Conservation (phyloP, 2,797 vertebrate genomes). For the Amazonetta brasiliensis region DNA sequence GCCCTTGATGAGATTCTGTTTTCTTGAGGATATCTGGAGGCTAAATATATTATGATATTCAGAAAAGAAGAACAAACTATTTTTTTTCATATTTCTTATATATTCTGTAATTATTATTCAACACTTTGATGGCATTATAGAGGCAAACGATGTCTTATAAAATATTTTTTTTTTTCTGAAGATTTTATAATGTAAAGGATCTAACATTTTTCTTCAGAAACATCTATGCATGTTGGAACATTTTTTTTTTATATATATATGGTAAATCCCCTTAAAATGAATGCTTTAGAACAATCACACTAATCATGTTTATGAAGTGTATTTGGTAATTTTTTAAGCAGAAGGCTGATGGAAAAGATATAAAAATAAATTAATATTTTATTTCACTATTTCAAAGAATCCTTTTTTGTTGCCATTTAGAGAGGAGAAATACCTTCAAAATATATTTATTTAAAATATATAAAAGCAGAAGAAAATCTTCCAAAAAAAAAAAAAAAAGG, state of each 20-base stretch:
- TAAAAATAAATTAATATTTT: background rate
- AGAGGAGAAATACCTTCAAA: background rate
- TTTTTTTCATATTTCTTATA: background rate
- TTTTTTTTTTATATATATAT: background rate
- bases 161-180: background rate
- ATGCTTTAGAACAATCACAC: background rate
- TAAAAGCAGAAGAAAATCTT: background rate
- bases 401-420: background rate
- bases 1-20: conserved; percentile 13
- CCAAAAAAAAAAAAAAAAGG: background rate
- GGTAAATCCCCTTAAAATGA: background rate
- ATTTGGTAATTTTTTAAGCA: conserved; percentile 10
- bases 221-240: background rate
- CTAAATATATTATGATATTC: conserved; percentile 4
- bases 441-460: background rate
- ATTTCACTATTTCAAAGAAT: background rate
- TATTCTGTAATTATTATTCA: conserved; percentile 31
- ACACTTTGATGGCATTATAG: background rate
- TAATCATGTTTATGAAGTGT: background rate
- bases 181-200: background rate
- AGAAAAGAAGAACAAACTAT: background rate
- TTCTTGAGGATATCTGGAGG: conserved; percentile 3
- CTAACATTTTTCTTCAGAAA: background rate
- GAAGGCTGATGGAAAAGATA: background rate
- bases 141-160: background rate